A percentile compares a stretch with the other conserved stretches of the same genome.
phyloP scores from a whole-genome alignment of 2,113 vertebrate species.

The Eurypyga helias region DNA sequence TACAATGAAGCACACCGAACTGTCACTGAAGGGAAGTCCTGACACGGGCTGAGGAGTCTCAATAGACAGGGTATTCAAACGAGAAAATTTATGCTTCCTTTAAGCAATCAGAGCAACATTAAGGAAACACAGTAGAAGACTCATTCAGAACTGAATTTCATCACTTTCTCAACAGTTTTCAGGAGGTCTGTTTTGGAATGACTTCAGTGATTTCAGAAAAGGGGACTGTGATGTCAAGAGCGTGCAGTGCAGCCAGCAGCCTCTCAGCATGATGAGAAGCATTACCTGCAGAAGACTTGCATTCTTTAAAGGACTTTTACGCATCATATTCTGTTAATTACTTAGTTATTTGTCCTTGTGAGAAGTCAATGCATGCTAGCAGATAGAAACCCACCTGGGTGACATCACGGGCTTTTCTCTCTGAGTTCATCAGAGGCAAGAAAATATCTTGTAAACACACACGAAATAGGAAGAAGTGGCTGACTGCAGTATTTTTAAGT shows the following conservation, averaged over 20 bases:
- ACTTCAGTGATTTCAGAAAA: not conserved
- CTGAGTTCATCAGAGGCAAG: not conserved
- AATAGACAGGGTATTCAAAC: accelerated
- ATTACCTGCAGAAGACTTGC: not conserved
- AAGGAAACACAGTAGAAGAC: not conserved
- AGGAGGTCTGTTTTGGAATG: not conserved
- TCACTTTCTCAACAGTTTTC: not conserved
- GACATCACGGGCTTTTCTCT: not conserved
- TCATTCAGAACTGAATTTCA: not conserved
- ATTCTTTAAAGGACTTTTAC: not conserved
- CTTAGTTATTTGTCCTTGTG: not conserved
- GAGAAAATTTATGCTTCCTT: not conserved
- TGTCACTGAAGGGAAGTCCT: not conserved
- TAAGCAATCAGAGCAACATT: not conserved
- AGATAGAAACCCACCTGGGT: not conserved
- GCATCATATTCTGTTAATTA: not conserved
- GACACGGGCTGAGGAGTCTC: not conserved
- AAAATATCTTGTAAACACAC: not conserved
- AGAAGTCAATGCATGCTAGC: not conserved
- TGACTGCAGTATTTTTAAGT: not conserved
- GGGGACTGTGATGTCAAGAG: not conserved
- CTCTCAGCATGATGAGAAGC: not conserved
- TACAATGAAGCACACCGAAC: not conserved
- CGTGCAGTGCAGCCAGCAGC: not conserved
- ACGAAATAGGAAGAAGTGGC: not conserved